A percentile compares a stretch with the other conserved stretches of the same genome.
These are phyloP conservation scores for Amphipyra tragopoginis DNA, from an alignment of 2,888 invertebrate species.

Conservation along the genomic window DNA sequence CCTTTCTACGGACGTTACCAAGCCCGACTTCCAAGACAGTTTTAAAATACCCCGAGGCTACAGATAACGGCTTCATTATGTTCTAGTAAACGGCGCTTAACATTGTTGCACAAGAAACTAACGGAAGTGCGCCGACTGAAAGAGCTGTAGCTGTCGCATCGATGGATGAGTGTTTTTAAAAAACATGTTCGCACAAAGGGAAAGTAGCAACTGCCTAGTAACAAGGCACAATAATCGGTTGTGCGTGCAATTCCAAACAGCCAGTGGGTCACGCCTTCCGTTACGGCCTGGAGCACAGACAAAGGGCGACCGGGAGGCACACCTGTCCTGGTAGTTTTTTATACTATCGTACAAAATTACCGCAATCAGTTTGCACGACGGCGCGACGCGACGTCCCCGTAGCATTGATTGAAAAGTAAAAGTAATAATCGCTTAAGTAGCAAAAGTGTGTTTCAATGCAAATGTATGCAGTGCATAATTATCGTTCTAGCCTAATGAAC, in stretches of 20 bases:
- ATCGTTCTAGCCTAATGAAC: slow-evolving; percentile 62
- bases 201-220: slow-evolving; percentile 56
- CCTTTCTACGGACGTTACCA: slow-evolving; percentile 39
- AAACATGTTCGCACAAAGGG: slow-evolving; percentile 59
- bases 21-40: slow-evolving; percentile 38
- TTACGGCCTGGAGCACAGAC: slow-evolving; percentile 59
- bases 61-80: slow-evolving; percentile 51
- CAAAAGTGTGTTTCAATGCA: slow-evolving; percentile 34
- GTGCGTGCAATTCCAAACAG: slow-evolving; percentile 62
- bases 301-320: slow-evolving; percentile 61
- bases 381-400: slow-evolving; percentile 4
- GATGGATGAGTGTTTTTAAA: slow-evolving; percentile 53
- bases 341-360: slow-evolving; percentile 39
- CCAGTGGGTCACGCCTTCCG: slow-evolving; percentile 64
- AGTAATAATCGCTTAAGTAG: slow-evolving; percentile 50
- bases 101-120: slow-evolving; percentile 50
- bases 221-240: slow-evolving; percentile 56
- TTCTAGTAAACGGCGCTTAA: slow-evolving; percentile 31
- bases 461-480: slow-evolving; percentile 49
- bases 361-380: slow-evolving; percentile 25
- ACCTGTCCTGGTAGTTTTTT: slow-evolving; percentile 66
- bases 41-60: slow-evolving; percentile 54
- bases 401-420: slow-evolving; percentile 61
- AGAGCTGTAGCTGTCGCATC: slow-evolving; percentile 45
- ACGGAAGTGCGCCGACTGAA: slow-evolving; percentile 54